Evolutionary conservation across 2,113 vertebrate genomes (phyloP), one percentile per base, ranked within the genome.

Genomic region (Chloroceryle aenea): DNA sequence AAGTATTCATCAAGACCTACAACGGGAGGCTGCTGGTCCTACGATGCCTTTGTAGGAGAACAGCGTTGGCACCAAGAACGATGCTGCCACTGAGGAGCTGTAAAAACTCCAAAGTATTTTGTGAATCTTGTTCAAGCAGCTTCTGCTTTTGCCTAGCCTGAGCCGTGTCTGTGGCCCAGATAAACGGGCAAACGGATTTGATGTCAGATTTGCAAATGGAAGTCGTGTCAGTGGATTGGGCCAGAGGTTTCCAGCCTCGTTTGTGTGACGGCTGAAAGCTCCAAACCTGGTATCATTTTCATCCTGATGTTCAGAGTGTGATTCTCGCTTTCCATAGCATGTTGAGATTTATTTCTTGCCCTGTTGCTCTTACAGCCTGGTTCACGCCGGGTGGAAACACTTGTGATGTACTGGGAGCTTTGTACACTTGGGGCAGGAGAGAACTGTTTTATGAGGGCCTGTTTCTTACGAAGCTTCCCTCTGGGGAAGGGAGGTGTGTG

Each of bases 281-380:
- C 52, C 1, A 1, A 82, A 81, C 80, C 36, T 61, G 45, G 12
- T 90, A 10, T 53, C 77, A 34, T 45, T 84, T 69, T 87, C 27
- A 34, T 94, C 27, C 4, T 63, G 38, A 86, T 52, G 67, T 55
- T 87, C 76, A 68, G 64, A 43, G 63, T 71, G 52, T 90, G 68
- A 59, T 93, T 87, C 82, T 90, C 11, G 3, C 67, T 96, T 85
- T 47, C 47, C n/a, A 2, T 86, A 61, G 34, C 47, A 42, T 25
- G 42, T 53, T 93, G 52, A 68, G 75, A 61, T 81, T 89, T 96
- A 81, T 94, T 96, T 95, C 61, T 88, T 96, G 64, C 64, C 76
- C 85, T 10, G 5, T 67, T 90, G 85, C 85, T 90, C 79, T 85
- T 63, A 30, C 14, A 72, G 38, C 45, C 45, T 69, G 67, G 63